phyloP scores from a whole-genome alignment of 2,113 vertebrate genomes.

The Oncorhynchus nerka region DNA sequence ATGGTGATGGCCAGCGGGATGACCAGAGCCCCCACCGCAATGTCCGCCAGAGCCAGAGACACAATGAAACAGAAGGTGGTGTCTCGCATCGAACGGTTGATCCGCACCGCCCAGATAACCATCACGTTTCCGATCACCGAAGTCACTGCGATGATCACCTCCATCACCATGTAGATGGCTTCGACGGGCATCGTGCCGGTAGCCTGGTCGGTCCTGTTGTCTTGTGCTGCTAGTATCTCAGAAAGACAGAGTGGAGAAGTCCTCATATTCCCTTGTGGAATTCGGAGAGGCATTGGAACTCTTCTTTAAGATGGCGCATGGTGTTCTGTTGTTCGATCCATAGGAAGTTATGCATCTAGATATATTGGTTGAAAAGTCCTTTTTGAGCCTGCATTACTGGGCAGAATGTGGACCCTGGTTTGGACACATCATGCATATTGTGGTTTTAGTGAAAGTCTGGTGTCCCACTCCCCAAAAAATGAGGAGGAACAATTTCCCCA shows the following conservation, averaged over 20 bases:
- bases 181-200: conserved; percentile 69
- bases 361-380: background rate
- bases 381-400: background rate
- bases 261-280: conserved; percentile 28
- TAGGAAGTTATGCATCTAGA: background rate
- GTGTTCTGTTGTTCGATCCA: conserved; percentile 34
- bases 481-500: too few species aligned
- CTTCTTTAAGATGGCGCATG: background rate
- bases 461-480: too few species aligned
- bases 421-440: background rate
- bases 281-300: conserved; percentile 22
- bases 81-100: conserved; percentile 88
- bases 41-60: conserved; percentile 91
- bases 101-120: conserved; percentile 97
- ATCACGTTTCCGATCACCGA: conserved; percentile 93
- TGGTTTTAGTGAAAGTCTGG: too few species aligned
- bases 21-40: conserved; percentile 92
- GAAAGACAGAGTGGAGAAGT: conserved; percentile 12
- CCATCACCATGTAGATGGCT: conserved; percentile 87
- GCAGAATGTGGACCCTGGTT: background rate
- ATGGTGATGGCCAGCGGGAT: conserved; percentile 94
- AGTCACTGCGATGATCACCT: conserved; percentile 88
- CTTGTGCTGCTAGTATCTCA: conserved; percentile 11
- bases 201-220: too few species aligned
- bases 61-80: conserved; percentile 97